phyloP scores from a whole-genome alignment of 2,888 invertebrate species.

The Congeria kusceri region DNA sequence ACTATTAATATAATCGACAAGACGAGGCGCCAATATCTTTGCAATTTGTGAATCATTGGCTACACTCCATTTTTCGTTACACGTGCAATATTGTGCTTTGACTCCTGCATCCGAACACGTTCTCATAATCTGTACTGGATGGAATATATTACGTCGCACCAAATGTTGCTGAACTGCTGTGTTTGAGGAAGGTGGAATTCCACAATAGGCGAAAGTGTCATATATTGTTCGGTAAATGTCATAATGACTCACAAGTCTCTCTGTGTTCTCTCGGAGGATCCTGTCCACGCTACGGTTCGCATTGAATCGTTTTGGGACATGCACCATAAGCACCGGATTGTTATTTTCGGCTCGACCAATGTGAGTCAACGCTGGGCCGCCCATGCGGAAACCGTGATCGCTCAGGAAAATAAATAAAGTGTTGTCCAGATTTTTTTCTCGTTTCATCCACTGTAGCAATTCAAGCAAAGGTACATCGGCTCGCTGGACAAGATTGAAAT shows the following conservation, averaged over 20 bases:
- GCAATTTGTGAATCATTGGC: background rate
- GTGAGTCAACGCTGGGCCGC: constrained; percentile 92
- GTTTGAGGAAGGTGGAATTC: constrained; percentile 27
- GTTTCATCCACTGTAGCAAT: constrained; percentile 87
- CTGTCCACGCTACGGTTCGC: constrained; percentile 88
- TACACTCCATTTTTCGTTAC: background rate
- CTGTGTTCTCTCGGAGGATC: constrained; percentile 89
- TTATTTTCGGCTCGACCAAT: constrained; percentile 89
- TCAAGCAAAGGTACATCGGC: constrained; percentile 89
- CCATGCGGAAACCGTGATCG: constrained; percentile 96
- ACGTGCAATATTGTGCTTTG: constrained; percentile 88
- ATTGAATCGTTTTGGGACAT: constrained; percentile 91
- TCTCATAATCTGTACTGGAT: constrained; percentile 89
- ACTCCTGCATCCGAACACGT: constrained; percentile 92
- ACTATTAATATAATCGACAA: constrained; percentile 7
- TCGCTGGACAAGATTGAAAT: constrained; percentile 91
- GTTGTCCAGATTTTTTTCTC: constrained; percentile 41
- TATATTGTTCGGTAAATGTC: constrained; percentile 92
- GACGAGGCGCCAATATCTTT: background rate
- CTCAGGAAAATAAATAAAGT: constrained; percentile 87
- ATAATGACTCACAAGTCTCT: constrained; percentile 91
- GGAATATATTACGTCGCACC: constrained; percentile 89
- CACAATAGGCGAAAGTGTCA: constrained; percentile 87
- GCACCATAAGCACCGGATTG: constrained; percentile 91
- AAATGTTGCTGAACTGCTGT: constrained; percentile 4